Conservation (phyloP, 2,797 vertebrate genomes). For the Chrysocyon brachyurus region DNA sequence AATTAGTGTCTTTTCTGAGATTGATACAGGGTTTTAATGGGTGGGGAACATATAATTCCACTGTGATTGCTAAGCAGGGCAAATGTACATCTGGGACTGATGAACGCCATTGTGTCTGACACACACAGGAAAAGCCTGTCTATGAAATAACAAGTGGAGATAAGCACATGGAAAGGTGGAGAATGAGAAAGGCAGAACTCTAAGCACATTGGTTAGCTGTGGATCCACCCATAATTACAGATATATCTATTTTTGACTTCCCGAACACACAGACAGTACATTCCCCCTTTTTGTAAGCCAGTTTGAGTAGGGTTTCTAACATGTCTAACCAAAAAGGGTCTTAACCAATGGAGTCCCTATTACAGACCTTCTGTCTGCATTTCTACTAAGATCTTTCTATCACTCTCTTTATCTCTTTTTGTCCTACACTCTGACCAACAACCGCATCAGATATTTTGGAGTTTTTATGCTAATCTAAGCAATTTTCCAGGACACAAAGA, state of each 20-base stretch:
- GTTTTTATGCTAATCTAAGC: slow-evolving; percentile 44
- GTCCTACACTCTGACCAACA: not conserved
- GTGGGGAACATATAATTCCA: not conserved
- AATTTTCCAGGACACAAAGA: slow-evolving; percentile 6
- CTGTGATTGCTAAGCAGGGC: not conserved
- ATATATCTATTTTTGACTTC: not conserved
- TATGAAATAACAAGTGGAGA: not conserved
- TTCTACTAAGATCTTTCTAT: not conserved
- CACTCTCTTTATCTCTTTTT: not conserved
- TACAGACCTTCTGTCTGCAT: not conserved
- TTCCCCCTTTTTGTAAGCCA: not conserved
- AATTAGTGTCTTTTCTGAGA: not conserved
- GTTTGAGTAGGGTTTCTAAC: not conserved
- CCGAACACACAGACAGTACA: accelerated
- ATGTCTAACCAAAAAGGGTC: not conserved
- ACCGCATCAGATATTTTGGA: not conserved
- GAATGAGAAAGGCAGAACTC: not conserved
- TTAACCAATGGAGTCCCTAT: not conserved
- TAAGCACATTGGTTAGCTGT: not conserved
- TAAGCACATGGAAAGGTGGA: not conserved
- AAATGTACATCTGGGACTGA: not conserved
- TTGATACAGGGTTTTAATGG: not conserved
- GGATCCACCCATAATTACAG: not conserved
- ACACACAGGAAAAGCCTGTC: not conserved
- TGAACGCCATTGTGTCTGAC: not conserved